Evolutionary conservation across 2,797 vertebrate genomes (phyloP).

Genomic region (Coreius guichenoti): DNA sequence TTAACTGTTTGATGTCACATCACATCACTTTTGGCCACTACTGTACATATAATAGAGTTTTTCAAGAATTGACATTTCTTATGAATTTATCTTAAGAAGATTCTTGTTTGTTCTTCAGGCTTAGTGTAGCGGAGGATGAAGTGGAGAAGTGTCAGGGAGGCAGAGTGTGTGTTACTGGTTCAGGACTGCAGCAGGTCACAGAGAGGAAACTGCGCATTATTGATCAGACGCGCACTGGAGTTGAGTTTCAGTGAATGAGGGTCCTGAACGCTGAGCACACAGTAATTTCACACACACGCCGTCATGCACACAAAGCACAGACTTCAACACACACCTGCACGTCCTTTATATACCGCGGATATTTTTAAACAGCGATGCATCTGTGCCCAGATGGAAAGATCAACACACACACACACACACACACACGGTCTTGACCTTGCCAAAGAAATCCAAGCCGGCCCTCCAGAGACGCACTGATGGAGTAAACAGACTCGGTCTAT

Average conservation of each 20-base stretch:
- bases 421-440: constrained; percentile 51
- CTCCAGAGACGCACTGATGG: background rate
- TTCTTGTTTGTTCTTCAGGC: too few species aligned
- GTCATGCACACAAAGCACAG: background rate
- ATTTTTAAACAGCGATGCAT: background rate
- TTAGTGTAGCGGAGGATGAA: too few species aligned
- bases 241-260: constrained; percentile 48
- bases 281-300: constrained; percentile 29
- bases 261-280: constrained; percentile 32
- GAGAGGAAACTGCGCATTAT: constrained; percentile 40
- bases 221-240: constrained; percentile 25
- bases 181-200: constrained; percentile 23
- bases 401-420: constrained; percentile 83
- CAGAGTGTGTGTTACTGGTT: too few species aligned
- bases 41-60: too few species aligned
- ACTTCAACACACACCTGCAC: background rate
- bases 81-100: too few species aligned
- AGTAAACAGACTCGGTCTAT: background rate
- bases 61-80: too few species aligned
- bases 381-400: constrained; percentile 58
- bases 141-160: too few species aligned
- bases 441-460: background rate
- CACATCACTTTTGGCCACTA: too few species aligned
- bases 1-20: too few species aligned
- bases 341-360: background rate